Evolutionary conservation across 2,888 invertebrate species (phyloP), one percentile per base, ranked within the genome.

Genomic region (Drosophila kambysellisi): DNA sequence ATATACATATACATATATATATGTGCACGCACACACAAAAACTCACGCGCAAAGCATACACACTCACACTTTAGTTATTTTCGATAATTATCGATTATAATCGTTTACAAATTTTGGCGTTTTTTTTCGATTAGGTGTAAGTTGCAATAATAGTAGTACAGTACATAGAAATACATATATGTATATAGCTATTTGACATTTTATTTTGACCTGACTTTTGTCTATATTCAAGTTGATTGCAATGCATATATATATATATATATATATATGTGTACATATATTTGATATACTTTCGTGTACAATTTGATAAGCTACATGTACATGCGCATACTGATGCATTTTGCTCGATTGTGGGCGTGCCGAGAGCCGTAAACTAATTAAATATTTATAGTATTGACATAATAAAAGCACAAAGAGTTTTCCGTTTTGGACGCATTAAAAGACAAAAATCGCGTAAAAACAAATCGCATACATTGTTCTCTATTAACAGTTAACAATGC

Each of bases 91-190:
- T 37, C 37, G 54, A 54, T 54, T 39, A 29, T 41, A 56, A 63
- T 53, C 70, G 53, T 52, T 77, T 71, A 77, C 48, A 64, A 61
- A 76, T 70, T 57, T 68, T 69, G 75, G 54, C 64, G 63, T 68
- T 56, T 41, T 54, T 39, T 56, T 60, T 60, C 48, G 35, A 61
- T 58, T 69, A 57, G 57, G 48, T 63, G 70, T 67, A 70, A 37
- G 66, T 76, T 76, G 39, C 73, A 56, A 41, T 57, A 61, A 60
- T 59, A 43, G 48, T 63, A 61, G 48, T 73, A 70, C 64, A 64
- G 48, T 73, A 70, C 64, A 64, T 70, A 35, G 37, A 59, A 48
- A 32, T 62, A 52, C 53, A 59, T 57, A 33, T 53, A 33, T 53
- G 35, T 33, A 46, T 41, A 52, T 70, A 73, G 52, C 64, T 70